phyloP scores from a whole-genome alignment of 2,797 vertebrate species.

The Gobionotothen gibberifrons region DNA sequence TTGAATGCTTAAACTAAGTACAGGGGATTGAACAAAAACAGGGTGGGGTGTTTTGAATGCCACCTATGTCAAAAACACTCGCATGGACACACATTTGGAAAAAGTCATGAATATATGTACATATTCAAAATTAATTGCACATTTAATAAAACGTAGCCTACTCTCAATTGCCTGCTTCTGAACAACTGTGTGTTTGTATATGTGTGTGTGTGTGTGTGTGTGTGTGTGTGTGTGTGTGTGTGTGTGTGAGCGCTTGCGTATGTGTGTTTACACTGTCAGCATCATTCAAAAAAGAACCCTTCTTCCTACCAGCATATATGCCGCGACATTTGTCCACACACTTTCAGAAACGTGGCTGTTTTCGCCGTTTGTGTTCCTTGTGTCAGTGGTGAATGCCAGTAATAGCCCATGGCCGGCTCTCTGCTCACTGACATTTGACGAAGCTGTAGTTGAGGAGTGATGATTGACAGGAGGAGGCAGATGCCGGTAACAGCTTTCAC shows the following conservation, averaged over 20 bases:
- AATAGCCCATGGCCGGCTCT: slow-evolving; percentile 58
- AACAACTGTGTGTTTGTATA: not conserved
- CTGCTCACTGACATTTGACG: slow-evolving; percentile 71
- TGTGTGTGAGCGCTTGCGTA: not conserved
- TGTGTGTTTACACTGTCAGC: slow-evolving; percentile 36
- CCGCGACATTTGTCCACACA: slow-evolving; percentile 32
- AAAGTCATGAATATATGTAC: not conserved
- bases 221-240: slow-evolving; percentile 2
- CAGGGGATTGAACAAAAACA: too few relatives aligned
- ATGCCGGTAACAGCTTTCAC: slow-evolving; percentile 24
- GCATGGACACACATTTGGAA: not conserved
- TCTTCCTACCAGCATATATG: slow-evolving; percentile 29
- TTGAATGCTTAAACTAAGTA: too few relatives aligned
- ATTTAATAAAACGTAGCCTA: slow-evolving; percentile 22
- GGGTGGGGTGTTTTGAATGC: slow-evolving; percentile 1
- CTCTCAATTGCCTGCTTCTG: not conserved
- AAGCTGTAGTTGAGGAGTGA: slow-evolving; percentile 46
- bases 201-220: not conserved
- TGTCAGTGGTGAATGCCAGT: slow-evolving; percentile 62
- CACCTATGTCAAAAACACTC: not conserved
- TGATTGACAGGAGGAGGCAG: slow-evolving; percentile 57
- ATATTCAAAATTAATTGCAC: slow-evolving; percentile 25
- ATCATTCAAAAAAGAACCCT: slow-evolving; percentile 34
- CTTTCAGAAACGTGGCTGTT: slow-evolving; percentile 9
- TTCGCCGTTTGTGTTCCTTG: not conserved